Base-by-base conservation (phyloP, 2,888 invertebrate species). In the Lepidonotus clava region DNA sequence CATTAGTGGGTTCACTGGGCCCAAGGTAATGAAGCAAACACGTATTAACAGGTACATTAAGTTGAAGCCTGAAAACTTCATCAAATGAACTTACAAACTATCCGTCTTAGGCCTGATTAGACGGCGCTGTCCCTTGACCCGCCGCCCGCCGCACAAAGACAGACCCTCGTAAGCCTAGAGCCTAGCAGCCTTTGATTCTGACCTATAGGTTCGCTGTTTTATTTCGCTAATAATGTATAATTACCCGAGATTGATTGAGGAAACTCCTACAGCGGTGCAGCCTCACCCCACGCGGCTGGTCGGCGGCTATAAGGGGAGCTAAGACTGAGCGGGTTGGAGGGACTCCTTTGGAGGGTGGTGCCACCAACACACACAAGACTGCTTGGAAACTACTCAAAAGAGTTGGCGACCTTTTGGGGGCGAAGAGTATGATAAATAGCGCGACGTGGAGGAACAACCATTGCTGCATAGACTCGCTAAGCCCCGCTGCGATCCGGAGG, bases 1-100 rank as follows among this genome's bases (percentile, higher is more conserved):
- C 51, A 80, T 80, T 80, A 80, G 80, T 28, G 51, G 80, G 80
- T 80, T 80, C 80, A 80, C 80, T 80, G 51, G 80, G 51, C 80
- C 80, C 80, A 46, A 80, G 80, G 46, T 80, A 80, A 80, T 80
- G 80, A 80, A 80, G 80, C 80, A 46, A 28, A 80, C 51, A 80
- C 34, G 80, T 80, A 80, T 80, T 80, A 80, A 80, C 80, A 80
- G 80, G 80, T 80, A 51, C 80, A 80, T 41, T 41, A 80, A 28
- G 80, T 28, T 34, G 28, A 46, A 80, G 46, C 41, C 41, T 46
- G 32, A 80, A 80, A 80, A 80, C 80, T 80, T 80, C 80, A 80
- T 80, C 80, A 80, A 41, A 80, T 46, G 32, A 80, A 80, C 80
- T 80, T 80, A 46, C 80, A 80, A 46, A 46, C 41, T 80, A 80